Base-by-base conservation (phyloP, 1,140 invertebrate genomes). In the Hetaerina americana region DNA sequence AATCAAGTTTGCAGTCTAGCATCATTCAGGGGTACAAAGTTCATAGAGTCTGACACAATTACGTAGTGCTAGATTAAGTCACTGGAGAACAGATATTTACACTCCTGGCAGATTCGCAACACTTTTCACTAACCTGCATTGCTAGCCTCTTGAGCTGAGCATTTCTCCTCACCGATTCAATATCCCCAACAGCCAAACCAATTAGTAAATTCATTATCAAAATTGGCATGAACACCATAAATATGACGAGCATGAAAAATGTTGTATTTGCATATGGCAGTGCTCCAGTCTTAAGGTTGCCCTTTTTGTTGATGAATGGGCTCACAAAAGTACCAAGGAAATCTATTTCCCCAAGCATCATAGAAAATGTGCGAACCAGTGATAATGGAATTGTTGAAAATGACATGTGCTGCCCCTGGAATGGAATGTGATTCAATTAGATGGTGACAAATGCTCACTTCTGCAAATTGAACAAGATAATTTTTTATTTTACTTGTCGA, bases 121-220 rank as follows among this genome's bases (percentile, higher is more conserved):
- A n/a, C n/a, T n/a, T n/a, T n/a, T 5, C 2, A 73, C 29, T 24
- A 74, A 92, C 92, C 87, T 95, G 93, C 92, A 95, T 95, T 66
- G 93, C 93, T 57, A 95, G 80, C 49, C 93, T 81, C 80, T 95
- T 95, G 3, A 96, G 80, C 78, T 93, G 91, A 0, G 94, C 94
- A 81, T 95, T 93, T 76, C 91, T 85, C 74, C 91, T 84, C 0
- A 96, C 92, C 66, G 90, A 91, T 79, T 95, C 93, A 75, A 96
- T 96, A 77, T 96, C 93, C 8, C 93, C 94, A 73, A 96, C 93
- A 68, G 94, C 94, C 83, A 96, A 87, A 93, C 94, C 94, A 78
- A 95, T 95, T 49, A 96, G 87, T 57, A 96, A 80, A 80, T 96
- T 96, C 91, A 96, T 95, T 69, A 96, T 81, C 2, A 96, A 81